Percentiles rank a stretch among this genome's conserved stretches.
These are phyloP conservation scores for Paramuricea clavata DNA, from an alignment of 92 coral and sea anemone species.

Conservation along the genomic window DNA sequence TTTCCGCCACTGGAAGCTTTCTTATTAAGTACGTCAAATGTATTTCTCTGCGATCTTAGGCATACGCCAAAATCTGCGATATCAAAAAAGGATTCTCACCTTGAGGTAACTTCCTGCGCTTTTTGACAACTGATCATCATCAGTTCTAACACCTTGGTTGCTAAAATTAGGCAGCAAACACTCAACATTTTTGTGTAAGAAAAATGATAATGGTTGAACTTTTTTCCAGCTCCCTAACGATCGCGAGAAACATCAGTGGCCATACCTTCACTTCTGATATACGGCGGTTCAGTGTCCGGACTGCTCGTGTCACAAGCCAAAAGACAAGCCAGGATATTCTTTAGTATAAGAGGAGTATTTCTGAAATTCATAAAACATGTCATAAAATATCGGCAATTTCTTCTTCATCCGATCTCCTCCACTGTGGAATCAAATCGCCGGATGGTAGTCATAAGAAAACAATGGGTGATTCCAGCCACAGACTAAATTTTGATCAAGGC, in stretches of 20 bases:
- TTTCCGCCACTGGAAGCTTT: too few species aligned
- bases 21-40: too few species aligned
- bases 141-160: conserved; percentile 66
- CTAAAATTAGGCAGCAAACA: conserved; percentile 33
- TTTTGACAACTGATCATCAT: conserved; percentile 77
- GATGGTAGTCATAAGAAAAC: too few species aligned
- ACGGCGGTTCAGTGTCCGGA: conserved; percentile 83
- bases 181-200: background rate
- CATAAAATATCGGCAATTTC: background rate
- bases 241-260: too few species aligned
- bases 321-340: conserved; percentile 78
- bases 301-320: conserved; percentile 82
- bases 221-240: too few species aligned
- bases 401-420: too few species aligned
- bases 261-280: conserved; percentile 83
- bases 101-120: conserved; percentile 66
- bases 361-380: conserved; percentile 68
- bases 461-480: too few species aligned
- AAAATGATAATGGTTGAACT: background rate
- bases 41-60: background rate
- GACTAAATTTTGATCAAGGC: too few species aligned
- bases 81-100: conserved; percentile 59
- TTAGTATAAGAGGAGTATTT: conserved; percentile 74
- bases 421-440: too few species aligned
- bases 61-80: background rate